Percentiles rank a stretch among this genome's conserved stretches.
These are phyloP conservation scores for Drosophila albomicans DNA, from an alignment of 1,140 invertebrate species.

Conservation along the genomic window DNA sequence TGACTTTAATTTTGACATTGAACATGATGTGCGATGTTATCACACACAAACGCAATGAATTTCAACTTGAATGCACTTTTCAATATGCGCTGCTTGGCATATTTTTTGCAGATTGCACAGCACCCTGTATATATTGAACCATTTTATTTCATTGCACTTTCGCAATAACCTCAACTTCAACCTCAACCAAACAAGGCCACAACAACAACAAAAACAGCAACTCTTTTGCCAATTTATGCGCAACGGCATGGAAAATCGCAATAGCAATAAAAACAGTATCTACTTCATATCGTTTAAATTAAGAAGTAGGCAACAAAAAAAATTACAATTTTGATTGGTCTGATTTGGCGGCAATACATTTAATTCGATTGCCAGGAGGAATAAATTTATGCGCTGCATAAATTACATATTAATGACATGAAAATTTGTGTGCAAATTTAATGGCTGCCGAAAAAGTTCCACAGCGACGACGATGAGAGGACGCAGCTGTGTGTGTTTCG, in stretches of 20 bases:
- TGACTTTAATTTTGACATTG: slow-evolving; percentile 85
- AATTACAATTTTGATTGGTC: slow-evolving; percentile 27
- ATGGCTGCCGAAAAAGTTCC: slow-evolving; percentile 41
- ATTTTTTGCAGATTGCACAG: slow-evolving; percentile 23
- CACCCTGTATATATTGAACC: slow-evolving; percentile 28
- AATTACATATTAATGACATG: slow-evolving; percentile 67
- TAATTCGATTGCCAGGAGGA: slow-evolving; percentile 16
- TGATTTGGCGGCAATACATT: slow-evolving; percentile 28
- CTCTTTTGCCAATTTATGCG: slow-evolving; percentile 11
- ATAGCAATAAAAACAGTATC: slow-evolving; percentile 26
- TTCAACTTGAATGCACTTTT: slow-evolving; percentile 69
- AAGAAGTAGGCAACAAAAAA: not conserved
- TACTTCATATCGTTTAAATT: slow-evolving; percentile 11
- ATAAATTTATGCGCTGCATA: slow-evolving; percentile 62
- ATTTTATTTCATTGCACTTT: slow-evolving; percentile 46
- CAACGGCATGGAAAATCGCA: slow-evolving; percentile 9
- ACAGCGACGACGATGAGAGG: slow-evolving; percentile 1
- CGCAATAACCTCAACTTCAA: slow-evolving; percentile 37
- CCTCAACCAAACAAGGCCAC: no score
- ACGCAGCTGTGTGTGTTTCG: slow-evolving; percentile 45
- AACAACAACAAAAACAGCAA: no score
- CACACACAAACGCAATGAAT: slow-evolving; percentile 28
- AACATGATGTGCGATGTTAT: slow-evolving; percentile 69
- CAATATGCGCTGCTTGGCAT: slow-evolving; percentile 59
- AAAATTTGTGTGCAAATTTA: slow-evolving; percentile 56